Conservation (phyloP, 2,113 vertebrate genomes). For the Pagrus major region DNA sequence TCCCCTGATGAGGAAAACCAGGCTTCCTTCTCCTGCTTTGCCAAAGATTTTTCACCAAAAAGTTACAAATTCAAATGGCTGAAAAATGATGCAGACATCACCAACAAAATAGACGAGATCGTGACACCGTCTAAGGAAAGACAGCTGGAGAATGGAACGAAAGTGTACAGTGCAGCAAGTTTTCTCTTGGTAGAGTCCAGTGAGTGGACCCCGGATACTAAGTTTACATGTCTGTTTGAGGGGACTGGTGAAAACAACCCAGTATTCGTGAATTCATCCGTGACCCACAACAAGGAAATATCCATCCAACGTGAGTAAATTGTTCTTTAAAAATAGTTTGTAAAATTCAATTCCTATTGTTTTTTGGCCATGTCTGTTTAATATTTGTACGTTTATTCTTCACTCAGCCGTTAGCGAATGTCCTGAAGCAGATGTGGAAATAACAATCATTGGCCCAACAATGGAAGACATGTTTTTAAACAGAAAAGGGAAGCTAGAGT, state of each 20-base stretch:
- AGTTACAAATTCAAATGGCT: conserved; percentile 67
- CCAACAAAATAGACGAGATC: neutral
- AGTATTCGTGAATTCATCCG: accelerated
- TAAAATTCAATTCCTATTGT: neutral
- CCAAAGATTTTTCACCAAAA: conserved; percentile 76
- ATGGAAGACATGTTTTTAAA: conserved; percentile 10
- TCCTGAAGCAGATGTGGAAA: accelerated
- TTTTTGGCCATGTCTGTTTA: neutral
- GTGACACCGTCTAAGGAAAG: neutral
- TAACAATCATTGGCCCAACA: conserved; percentile 8
- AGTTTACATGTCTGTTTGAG: conserved; percentile 63
- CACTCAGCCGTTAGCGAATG: accelerated
- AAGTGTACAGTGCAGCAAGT: conserved; percentile 55
- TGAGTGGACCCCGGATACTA: accelerated
- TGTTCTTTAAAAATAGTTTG: neutral
- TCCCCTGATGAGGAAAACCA: conserved; percentile 25
- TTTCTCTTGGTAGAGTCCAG: conserved; percentile 13
- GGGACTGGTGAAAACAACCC: accelerated
- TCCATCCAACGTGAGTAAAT: too few species aligned
- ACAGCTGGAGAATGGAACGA: accelerated
- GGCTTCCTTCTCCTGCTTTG: conserved; percentile 75
- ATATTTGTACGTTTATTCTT: neutral
- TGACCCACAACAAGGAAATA: too few species aligned
- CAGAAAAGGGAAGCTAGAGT: neutral
- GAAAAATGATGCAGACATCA: neutral